Conservation (phyloP, 2,113 vertebrate species). For the Haplochromis burtoni region DNA sequence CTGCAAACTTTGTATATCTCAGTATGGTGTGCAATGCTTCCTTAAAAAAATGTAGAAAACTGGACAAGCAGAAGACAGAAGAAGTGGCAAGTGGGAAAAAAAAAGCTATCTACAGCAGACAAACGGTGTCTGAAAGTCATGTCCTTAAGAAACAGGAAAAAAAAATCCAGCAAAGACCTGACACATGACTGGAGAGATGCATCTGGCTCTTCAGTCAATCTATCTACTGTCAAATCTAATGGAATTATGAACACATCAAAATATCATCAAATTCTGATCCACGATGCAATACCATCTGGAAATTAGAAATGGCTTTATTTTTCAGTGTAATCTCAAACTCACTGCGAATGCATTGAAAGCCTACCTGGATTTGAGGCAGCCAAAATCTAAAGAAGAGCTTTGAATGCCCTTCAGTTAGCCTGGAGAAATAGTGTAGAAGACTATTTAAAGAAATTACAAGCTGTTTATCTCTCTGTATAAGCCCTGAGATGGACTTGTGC, state of each 20-base stretch:
- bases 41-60: neutral
- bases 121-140: neutral
- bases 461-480: neutral
- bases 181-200: neutral
- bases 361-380: neutral
- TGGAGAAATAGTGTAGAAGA: neutral
- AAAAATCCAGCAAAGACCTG: neutral
- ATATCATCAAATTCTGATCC: neutral
- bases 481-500: neutral
- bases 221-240: neutral
- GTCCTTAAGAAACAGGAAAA: neutral
- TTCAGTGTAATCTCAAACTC: neutral
- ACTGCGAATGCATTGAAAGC: neutral
- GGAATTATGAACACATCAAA: neutral
- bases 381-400: neutral
- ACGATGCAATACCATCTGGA: neutral
- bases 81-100: rapidly evolving
- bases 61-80: neutral
- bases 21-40: neutral
- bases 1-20: neutral
- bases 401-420: neutral
- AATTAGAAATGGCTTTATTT: neutral
- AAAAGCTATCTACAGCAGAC: neutral
- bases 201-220: neutral
- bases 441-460: neutral